Conservation (phyloP, 30 jellyfish, hydroid and myxozoan genomes). For the Cassiopea xamachana region DNA sequence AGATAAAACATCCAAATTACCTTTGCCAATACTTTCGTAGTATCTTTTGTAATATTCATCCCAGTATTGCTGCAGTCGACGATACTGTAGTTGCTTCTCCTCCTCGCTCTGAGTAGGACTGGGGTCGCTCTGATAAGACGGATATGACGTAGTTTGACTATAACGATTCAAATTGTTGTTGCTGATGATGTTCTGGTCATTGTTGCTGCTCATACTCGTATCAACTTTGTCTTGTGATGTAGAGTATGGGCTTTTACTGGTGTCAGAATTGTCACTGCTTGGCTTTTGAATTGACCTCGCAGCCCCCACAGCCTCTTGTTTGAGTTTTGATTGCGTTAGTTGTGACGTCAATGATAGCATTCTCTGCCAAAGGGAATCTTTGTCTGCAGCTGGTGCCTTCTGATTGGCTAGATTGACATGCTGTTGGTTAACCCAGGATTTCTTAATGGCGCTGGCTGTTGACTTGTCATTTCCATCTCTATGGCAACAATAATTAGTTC, state of each 20-base stretch:
- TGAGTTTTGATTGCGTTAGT: constrained; percentile 55
- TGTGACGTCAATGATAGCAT: constrained; percentile 87
- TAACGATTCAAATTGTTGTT: background rate
- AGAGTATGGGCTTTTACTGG: background rate
- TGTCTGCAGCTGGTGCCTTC: background rate
- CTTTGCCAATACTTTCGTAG: constrained; percentile 58
- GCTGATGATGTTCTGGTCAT: background rate
- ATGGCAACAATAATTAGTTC: background rate
- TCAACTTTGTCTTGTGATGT: background rate
- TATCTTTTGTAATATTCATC: constrained; percentile 59
- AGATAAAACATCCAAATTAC: background rate
- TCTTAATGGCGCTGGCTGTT: constrained; percentile 27
- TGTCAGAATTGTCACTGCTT: background rate
- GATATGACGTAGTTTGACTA: constrained; percentile 1
- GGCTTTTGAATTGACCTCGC: constrained; percentile 62
- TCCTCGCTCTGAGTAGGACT: constrained; percentile 6
- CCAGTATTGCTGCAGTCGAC: constrained; percentile 57
- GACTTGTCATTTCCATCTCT: background rate
- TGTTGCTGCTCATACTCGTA: constrained; percentile 7
- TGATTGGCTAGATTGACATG: background rate
- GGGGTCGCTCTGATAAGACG: background rate
- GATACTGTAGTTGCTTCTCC: constrained; percentile 17
- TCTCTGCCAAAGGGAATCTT: constrained; percentile 82
- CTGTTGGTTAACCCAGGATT: constrained; percentile 42
- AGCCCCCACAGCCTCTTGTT: constrained; percentile 59